phyloP scores from a whole-genome alignment of 2,113 vertebrate species.

The Platysternon megacephalum region DNA sequence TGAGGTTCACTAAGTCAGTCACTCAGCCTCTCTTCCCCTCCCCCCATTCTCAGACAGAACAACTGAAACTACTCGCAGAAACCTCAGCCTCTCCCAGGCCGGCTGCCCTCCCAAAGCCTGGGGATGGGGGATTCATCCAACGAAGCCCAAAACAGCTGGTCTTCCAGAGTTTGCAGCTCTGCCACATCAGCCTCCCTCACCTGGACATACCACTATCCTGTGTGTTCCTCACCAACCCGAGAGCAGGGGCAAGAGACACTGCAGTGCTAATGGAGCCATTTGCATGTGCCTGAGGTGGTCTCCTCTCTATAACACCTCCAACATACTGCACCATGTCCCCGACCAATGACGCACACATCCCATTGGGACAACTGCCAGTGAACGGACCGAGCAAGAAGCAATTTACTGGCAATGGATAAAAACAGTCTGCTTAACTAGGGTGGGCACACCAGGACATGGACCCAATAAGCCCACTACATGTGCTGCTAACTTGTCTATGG shows the following conservation, averaged over 20 bases:
- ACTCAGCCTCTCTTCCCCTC: not conserved
- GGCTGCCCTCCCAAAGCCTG: not conserved
- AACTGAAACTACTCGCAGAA: not conserved
- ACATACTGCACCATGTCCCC: not conserved
- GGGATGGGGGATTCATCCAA: fast-evolving
- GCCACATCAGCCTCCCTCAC: fast-evolving
- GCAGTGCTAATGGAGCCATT: no score
- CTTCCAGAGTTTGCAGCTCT: fast-evolving
- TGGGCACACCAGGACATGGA: not conserved
- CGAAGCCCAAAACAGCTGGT: not conserved
- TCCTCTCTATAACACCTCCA: not conserved
- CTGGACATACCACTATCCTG: not conserved
- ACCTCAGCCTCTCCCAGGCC: not conserved
- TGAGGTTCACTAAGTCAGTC: not conserved
- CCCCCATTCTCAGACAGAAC: not conserved
- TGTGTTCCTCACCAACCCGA: no score
- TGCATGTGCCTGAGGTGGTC: no score
- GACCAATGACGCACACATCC: not conserved
- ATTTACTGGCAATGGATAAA: not conserved
- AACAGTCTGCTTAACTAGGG: not conserved
- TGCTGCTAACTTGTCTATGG: not conserved
- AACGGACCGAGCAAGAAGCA: not conserved
- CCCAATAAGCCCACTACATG: not conserved
- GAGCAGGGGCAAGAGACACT: no score
- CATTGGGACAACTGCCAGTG: not conserved